Evolutionary conservation across 2,888 invertebrate species (phyloP), one percentile per base, ranked within the genome.

Genomic region (Deilephila porcellus): DNA sequence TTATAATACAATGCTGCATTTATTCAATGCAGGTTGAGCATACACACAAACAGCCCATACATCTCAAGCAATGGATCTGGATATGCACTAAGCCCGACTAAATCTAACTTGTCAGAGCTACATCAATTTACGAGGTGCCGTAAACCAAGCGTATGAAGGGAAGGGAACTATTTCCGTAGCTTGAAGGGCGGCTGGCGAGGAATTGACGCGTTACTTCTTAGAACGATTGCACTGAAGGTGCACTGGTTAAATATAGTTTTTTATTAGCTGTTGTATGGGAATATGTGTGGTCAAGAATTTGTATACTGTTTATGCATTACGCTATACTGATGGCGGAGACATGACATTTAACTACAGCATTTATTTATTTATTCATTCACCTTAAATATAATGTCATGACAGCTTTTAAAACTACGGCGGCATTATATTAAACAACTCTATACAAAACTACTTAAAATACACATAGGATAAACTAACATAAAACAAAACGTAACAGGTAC

Each of bases 141-240:
- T 59, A 53, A 59, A 70, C 53, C 11, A 32, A 8, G 20, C 19
- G 1, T n/a, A 70, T 52, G 34, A 70, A 34, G 70, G 70, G 70
- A 70, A 56, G 56, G 53, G 56, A 56, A 4, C 70, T 70, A 70
- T 70, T 70, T 70, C 59, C 56, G 70, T 70, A 34, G 29, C 64
- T n/a, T 7, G 62, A 17, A 45, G 64, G 64, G 45, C 64, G 64
- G 4, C 37, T 64, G 64, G 45, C 64, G 25, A 14, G 64, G 37
- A 64, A 45, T 45, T 37, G 8, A 64, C 37, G 45, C 64, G 20
- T 20, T 60, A 32, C 25, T 64, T 64, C 64, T 37, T 64, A 20
- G 64, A 64, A 64, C 56, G n/a, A 56, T 37, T 37, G 64, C 45
- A 64, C 11, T 64, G 11, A 34, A 63, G 37, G 20, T 64, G 45